A percentile compares a stretch with the other conserved stretches of the same genome.
Evolutionary conservation across 2,888 invertebrate species (phyloP).

Genomic region (Drosophila acutilabella): DNA sequence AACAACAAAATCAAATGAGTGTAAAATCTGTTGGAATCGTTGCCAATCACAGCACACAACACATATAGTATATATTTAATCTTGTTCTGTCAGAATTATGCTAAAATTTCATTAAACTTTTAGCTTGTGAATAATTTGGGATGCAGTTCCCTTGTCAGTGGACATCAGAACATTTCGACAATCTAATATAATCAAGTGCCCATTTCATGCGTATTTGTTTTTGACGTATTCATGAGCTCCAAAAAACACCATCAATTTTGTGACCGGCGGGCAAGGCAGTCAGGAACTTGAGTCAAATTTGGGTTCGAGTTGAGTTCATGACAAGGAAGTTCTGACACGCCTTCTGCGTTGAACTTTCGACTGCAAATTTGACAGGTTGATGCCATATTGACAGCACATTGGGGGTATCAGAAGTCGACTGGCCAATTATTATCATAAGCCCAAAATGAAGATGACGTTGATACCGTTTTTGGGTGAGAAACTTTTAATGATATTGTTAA

Average conservation of each 20-base stretch:
- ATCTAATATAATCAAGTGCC: slow-evolving; percentile 66
- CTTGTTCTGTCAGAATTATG: slow-evolving; percentile 62
- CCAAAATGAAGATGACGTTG: slow-evolving; percentile 75
- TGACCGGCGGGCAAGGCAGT: slow-evolving; percentile 2
- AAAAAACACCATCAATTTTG: slow-evolving; percentile 73
- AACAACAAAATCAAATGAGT: slow-evolving; percentile 17
- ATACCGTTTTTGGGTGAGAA: slow-evolving; percentile 46
- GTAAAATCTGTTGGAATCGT: slow-evolving; percentile 9
- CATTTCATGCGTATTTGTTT: slow-evolving; percentile 70
- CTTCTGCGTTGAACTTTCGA: slow-evolving; percentile 28
- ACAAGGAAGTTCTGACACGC: slow-evolving; percentile 52
- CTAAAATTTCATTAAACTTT: slow-evolving; percentile 75
- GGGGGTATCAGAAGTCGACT: slow-evolving; percentile 34
- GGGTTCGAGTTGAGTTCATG: slow-evolving; percentile 23
- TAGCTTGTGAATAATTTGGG: slow-evolving; percentile 18
- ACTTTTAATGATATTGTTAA: slow-evolving; percentile 73
- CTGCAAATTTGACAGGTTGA: slow-evolving; percentile 62
- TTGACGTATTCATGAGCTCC: slow-evolving; percentile 69
- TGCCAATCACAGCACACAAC: slow-evolving; percentile 22
- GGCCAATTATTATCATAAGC: slow-evolving; percentile 77
- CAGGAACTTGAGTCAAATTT: not conserved
- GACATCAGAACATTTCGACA: slow-evolving; percentile 26
- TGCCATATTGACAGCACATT: slow-evolving; percentile 53
- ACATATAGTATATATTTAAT: slow-evolving; percentile 49
- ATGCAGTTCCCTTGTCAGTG: slow-evolving; percentile 38